Evolutionary conservation across 1,140 invertebrate species (phyloP).

Genomic region (Drosophila sturtevanti): DNA sequence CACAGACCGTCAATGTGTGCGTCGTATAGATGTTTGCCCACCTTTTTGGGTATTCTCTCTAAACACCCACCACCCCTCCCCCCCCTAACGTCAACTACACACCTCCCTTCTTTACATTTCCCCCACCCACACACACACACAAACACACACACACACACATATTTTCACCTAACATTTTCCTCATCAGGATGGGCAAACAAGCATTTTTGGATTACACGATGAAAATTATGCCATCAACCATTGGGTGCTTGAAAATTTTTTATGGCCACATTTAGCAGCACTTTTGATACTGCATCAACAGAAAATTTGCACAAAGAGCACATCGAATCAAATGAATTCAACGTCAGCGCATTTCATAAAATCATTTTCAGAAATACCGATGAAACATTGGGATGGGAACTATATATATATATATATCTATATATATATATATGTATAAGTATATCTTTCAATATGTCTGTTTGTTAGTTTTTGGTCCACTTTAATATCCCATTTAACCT

Average conservation of each 20-base stretch:
- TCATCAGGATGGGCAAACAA: slow-evolving; percentile 6
- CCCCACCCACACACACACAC: no score
- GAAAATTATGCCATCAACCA: slow-evolving; percentile 64
- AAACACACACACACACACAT: no score
- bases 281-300: slow-evolving; percentile 66
- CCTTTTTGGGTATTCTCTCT: background rate
- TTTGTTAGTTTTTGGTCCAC: slow-evolving; percentile 29
- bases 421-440: background rate
- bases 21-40: slow-evolving; percentile 9
- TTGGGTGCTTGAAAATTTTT: slow-evolving; percentile 7
- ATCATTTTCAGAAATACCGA: slow-evolving; percentile 47
- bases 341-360: slow-evolving; percentile 74
- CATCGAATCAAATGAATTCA: slow-evolving; percentile 76
- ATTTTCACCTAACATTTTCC: no score
- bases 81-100: no score
- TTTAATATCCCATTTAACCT: slow-evolving; percentile 68
- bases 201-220: slow-evolving; percentile 37
- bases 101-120: no score
- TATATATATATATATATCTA: background rate
- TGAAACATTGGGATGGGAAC: background rate
- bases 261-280: slow-evolving; percentile 43
- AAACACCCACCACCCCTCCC: no score
- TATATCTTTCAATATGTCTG: background rate
- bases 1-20: no score
- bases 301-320: slow-evolving; percentile 76